Evolutionary conservation across 2,888 invertebrate genomes (phyloP), one percentile per base, ranked within the genome.

Genomic region (Drosophila infuscata): DNA sequence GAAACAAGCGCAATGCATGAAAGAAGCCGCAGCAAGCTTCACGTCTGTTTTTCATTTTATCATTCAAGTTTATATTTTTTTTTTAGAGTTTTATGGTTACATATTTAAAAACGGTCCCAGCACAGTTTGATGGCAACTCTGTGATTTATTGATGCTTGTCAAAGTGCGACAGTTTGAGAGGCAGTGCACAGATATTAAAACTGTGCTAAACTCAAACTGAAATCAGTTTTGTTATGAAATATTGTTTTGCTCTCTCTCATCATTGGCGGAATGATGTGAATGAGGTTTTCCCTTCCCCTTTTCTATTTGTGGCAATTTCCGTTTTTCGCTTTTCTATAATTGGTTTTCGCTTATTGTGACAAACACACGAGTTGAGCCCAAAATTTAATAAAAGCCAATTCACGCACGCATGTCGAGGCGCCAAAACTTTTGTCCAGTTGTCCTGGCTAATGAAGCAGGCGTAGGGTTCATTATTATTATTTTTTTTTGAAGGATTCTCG

Each of bases 251-350:
- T n/a, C 9, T 41, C 11, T 11, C 11, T 20, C 11, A 43, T 2
- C 11, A n/a, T 43, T 20, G 36, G 2, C 36, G 36, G 25, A 29
- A 48, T 48, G 48, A 12, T 49, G 17, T 36, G 11, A 3, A 3
- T 11, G 43, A 0, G 20, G 43, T 20, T 12, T 20, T 11, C 20
- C 11, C 11, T 11, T 20, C 11, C 36, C 15, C 9, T 25, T 3
- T 20, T 32, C 36, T 3, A 29, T 74, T 74, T 56, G 32, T 60
- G 35, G 29, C 66, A 81, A 83, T 87, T 83, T 87, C 76, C 83
- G 87, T 69, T 62, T 70, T 71, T 71, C 52, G 67, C 64, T 76
- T 81, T 87, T 72, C 79, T 72, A 74, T 89, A 84, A 84, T 88
- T 79, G 83, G 63, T 69, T 86, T 83, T 76, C 71, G 32, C 51